Percentiles rank a stretch among this genome's conserved stretches.
phyloP scores from a whole-genome alignment of 2,113 vertebrate genomes.

The Antechinus stuartii region DNA sequence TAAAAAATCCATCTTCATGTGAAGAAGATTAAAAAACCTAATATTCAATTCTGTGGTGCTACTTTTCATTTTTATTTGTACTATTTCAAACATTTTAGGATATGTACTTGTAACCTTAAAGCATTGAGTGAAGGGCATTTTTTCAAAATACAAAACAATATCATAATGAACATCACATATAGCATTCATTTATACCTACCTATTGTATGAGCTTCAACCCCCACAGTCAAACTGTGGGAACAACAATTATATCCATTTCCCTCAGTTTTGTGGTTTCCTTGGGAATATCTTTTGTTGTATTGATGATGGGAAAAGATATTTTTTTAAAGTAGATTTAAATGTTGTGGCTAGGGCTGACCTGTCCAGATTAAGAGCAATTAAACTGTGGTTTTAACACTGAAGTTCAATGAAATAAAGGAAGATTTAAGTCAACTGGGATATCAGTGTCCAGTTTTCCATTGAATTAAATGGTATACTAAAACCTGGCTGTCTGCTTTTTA shows the following conservation, averaged over 20 bases:
- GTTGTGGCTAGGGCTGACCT: constrained; percentile 57
- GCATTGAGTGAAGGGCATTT: neutral
- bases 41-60: neutral
- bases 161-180: neutral
- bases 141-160: neutral
- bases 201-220: neutral
- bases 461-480: neutral
- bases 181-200: neutral
- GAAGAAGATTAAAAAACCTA: neutral
- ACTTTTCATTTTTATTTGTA: neutral
- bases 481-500: neutral
- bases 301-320: constrained; percentile 61
- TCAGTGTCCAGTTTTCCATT: constrained; percentile 30
- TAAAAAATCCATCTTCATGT: neutral
- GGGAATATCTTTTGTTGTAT: constrained; percentile 64
- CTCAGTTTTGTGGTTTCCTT: constrained; percentile 50
- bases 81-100: neutral
- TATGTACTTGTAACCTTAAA: neutral
- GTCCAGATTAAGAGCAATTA: constrained; percentile 59
- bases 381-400: constrained; percentile 68
- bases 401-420: constrained; percentile 41
- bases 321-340: constrained; percentile 40
- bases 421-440: constrained; percentile 51
- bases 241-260: constrained; percentile 18
- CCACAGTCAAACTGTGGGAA: constrained; percentile 53